Evolutionary conservation across 2,888 invertebrate genomes (phyloP).

Genomic region (Leptinotarsa haldemani): DNA sequence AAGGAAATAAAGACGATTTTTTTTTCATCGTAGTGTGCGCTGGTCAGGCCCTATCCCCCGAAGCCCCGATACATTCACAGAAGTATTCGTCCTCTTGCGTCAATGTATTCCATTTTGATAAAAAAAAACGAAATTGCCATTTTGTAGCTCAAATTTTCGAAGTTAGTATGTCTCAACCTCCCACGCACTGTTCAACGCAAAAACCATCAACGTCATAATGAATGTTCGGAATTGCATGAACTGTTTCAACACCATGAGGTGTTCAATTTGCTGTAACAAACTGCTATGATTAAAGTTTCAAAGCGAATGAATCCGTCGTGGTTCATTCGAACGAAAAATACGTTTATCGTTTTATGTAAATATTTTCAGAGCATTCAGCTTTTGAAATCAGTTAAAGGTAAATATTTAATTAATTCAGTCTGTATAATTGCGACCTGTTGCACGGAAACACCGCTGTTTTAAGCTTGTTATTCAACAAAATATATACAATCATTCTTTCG

Average conservation of each 20-base stretch:
- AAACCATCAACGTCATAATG: not conserved
- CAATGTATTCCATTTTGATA: too few relatives aligned
- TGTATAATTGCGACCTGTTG: conserved; percentile 19
- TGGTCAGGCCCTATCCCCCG: too few relatives aligned
- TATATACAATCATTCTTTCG: too few relatives aligned
- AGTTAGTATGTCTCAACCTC: too few relatives aligned
- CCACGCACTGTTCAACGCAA: not conserved
- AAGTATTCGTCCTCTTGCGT: too few relatives aligned
- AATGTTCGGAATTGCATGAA: not conserved
- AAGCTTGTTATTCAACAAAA: not conserved
- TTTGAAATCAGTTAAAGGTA: conserved; percentile 7
- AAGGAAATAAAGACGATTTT: too few relatives aligned
- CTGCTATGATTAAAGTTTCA: not conserved
- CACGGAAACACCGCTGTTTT: not conserved
- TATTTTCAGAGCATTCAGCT: conserved; percentile 16
- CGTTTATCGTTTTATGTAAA: conserved; percentile 15
- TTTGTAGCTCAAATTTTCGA: too few relatives aligned
- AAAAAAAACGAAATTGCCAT: too few relatives aligned
- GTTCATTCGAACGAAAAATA: conserved; percentile 2
- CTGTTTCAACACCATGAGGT: not conserved
- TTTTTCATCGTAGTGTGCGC: too few relatives aligned
- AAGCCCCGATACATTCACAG: too few relatives aligned
- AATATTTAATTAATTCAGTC: conserved; percentile 23
- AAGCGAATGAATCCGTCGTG: not conserved
- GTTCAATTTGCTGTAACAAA: not conserved